phyloP scores from a whole-genome alignment of 2,113 vertebrate genomes.

The Larimichthys crocea region DNA sequence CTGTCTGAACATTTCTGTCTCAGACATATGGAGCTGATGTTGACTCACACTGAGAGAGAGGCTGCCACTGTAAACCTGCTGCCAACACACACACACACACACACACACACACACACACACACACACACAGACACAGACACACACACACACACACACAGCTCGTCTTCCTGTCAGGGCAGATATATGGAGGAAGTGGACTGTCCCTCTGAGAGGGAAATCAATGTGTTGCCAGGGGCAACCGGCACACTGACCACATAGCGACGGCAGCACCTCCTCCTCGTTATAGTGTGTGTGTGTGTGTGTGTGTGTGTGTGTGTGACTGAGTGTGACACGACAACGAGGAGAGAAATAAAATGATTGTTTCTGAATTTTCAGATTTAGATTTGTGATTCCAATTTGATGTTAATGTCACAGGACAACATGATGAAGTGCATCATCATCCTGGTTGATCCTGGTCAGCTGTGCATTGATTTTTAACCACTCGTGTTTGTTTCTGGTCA shows the following conservation, averaged over 20 bases:
- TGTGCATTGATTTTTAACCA: no score
- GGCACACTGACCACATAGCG: not conserved
- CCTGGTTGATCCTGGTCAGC: no score
- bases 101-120: no score
- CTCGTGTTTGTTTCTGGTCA: not conserved
- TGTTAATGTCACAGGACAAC: no score
- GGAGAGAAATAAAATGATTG: no score
- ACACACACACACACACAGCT: not conserved
- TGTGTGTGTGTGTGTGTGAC: not conserved
- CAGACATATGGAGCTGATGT: constrained; percentile 4
- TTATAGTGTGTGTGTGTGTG: no score
- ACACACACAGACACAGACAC: not conserved
- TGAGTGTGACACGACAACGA: not conserved
- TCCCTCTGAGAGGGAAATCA: constrained; percentile 42
- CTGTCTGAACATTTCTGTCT: not conserved
- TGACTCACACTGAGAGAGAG: not conserved
- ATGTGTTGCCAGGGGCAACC: constrained; percentile 24
- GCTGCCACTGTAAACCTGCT: not conserved
- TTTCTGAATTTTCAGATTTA: no score
- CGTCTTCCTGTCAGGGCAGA: not conserved
- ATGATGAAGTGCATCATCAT: no score
- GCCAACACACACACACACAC: not conserved
- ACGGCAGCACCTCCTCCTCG: not conserved
- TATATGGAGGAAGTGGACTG: constrained; percentile 7
- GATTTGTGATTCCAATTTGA: no score